phyloP scores from a whole-genome alignment of 2,888 invertebrate genomes.

The Orchesella flavescens region DNA sequence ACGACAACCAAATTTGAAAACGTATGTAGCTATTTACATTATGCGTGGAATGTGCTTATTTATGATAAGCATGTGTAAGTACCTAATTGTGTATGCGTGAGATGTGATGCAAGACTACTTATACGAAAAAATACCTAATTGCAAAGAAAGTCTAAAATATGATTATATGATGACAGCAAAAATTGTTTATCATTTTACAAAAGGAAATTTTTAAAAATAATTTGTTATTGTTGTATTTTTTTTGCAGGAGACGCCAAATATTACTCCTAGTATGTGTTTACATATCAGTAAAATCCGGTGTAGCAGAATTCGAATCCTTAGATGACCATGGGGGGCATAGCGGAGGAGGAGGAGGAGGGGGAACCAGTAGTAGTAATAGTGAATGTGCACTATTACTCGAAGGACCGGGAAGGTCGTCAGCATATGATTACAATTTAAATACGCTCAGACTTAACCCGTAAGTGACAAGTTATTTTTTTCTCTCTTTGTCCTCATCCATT shows the following conservation, averaged over 20 bases:
- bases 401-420: slow-evolving; percentile 85
- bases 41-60: too few relatives aligned
- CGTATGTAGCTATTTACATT: too few relatives aligned
- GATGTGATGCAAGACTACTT: too few relatives aligned
- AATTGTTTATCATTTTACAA: too few relatives aligned
- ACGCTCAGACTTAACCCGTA: slow-evolving; percentile 83
- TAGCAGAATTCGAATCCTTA: slow-evolving; percentile 68
- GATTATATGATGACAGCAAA: too few relatives aligned
- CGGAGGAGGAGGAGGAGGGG: slow-evolving; percentile 63
- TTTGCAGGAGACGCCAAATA: slow-evolving; percentile 71
- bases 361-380: slow-evolving; percentile 75
- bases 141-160: too few relatives aligned
- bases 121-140: too few relatives aligned
- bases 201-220: too few relatives aligned
- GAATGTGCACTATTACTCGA: slow-evolving; percentile 82
- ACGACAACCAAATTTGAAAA: too few relatives aligned
- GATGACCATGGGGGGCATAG: slow-evolving; percentile 67
- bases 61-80: too few relatives aligned
- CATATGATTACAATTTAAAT: slow-evolving; percentile 89
- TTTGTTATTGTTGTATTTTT: slow-evolving; percentile 10
- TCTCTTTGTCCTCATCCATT: neutral
- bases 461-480: slow-evolving; percentile 76
- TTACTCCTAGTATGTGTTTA: slow-evolving; percentile 64
- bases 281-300: slow-evolving; percentile 65
- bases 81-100: too few relatives aligned